Conservation (phyloP, 2,113 vertebrate species). For the Vidua chalybeata region DNA sequence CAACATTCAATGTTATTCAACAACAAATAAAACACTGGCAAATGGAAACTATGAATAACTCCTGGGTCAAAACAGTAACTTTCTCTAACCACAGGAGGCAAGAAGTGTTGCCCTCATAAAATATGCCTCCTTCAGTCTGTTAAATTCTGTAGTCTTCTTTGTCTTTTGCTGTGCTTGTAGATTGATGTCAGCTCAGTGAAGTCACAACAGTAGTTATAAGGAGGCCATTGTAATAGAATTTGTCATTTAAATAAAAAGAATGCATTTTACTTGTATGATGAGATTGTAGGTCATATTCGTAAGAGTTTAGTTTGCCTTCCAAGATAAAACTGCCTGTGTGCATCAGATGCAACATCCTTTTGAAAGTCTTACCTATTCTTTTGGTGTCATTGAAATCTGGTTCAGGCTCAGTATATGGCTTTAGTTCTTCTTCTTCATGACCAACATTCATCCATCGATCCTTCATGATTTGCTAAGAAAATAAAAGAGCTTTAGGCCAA, state of each 20-base stretch:
- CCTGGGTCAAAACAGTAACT: background rate
- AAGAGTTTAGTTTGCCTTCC: background rate
- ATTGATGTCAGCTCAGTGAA: background rate
- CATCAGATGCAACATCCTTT: background rate
- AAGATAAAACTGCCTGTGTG: background rate
- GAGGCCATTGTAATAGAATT: background rate
- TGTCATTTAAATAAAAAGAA: background rate
- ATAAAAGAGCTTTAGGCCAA: background rate
- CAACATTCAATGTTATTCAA: background rate
- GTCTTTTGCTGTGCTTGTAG: background rate
- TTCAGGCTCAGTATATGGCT: slow-evolving; percentile 92
- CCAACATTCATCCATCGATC: slow-evolving; percentile 98
- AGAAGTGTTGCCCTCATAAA: background rate
- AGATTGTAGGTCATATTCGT: background rate
- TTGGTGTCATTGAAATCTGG: slow-evolving; percentile 89
- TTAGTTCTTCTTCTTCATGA: slow-evolving; percentile 93
- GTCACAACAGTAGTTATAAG: background rate
- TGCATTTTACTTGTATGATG: background rate
- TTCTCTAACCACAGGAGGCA: background rate
- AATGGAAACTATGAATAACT: background rate
- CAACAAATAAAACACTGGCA: background rate
- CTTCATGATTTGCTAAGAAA: slow-evolving; percentile 95
- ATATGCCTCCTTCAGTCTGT: background rate
- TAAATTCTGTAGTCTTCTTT: background rate
- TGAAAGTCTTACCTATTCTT: slow-evolving; percentile 84